Evolutionary conservation across 1,140 invertebrate species (phyloP).

Genomic region (Procambarus clarkii): DNA sequence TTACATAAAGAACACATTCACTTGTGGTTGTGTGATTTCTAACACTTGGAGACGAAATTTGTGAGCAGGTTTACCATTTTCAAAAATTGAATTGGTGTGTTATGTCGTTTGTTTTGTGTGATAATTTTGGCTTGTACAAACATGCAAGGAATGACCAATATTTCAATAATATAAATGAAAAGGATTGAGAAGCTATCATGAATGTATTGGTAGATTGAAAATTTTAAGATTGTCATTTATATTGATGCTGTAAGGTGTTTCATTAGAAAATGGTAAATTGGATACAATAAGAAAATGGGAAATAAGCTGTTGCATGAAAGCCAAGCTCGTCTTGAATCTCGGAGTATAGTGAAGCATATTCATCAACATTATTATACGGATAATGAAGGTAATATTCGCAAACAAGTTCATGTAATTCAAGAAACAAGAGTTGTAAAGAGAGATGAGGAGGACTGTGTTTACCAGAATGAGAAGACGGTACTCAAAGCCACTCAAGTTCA

Average conservation of each 20-base stretch:
- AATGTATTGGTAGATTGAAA: neutral
- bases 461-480: neutral
- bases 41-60: too few relatives aligned
- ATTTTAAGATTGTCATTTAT: neutral
- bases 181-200: too few relatives aligned
- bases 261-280: neutral
- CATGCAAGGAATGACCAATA: too few relatives aligned
- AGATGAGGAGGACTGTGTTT: neutral
- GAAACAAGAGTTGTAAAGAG: conserved; percentile 22
- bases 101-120: too few relatives aligned
- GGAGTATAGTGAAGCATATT: conserved; percentile 13
- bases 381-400: neutral
- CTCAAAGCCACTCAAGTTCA: neutral
- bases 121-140: too few relatives aligned
- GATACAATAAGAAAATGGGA: conserved; percentile 22
- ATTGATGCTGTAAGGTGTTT: neutral
- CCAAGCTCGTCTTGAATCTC: neutral
- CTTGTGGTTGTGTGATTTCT: too few relatives aligned
- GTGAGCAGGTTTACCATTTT: too few relatives aligned
- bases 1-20: too few relatives aligned
- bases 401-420: neutral
- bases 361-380: conserved; percentile 29
- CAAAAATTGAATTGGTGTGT: too few relatives aligned
- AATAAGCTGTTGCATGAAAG: neutral
- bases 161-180: too few relatives aligned